Conservation (phyloP, 2,797 vertebrate genomes). For the Ceryle rudis region DNA sequence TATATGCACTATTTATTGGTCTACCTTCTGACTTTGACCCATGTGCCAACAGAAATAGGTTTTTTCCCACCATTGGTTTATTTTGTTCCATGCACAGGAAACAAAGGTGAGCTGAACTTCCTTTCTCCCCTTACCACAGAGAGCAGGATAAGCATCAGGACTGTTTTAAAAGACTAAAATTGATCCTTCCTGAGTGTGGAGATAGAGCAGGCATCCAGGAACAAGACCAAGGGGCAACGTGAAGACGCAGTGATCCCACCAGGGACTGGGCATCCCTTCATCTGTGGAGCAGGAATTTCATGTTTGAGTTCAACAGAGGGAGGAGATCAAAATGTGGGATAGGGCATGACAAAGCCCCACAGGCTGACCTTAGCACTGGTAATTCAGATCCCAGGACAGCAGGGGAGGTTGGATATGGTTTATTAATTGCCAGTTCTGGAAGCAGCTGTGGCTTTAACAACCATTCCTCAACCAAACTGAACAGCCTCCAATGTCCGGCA, state of each 20-base stretch:
- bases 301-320: fast-evolving
- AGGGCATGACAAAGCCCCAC: not conserved
- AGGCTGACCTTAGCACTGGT: not conserved
- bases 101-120: not conserved
- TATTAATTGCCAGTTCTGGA: not conserved
- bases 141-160: not conserved
- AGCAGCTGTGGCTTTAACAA: not conserved
- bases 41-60: not conserved
- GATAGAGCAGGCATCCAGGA: not conserved
- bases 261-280: not conserved
- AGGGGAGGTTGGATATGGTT: not conserved
- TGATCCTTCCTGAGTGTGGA: not conserved
- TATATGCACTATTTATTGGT: not conserved
- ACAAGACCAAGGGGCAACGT: not conserved
- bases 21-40: not conserved
- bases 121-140: not conserved
- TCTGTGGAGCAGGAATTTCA: not conserved
- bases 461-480: not conserved
- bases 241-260: not conserved
- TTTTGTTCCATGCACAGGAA: not conserved
- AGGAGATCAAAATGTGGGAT: not conserved
- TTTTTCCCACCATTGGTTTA: not conserved
- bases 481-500: not conserved
- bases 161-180: not conserved
- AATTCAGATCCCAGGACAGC: not conserved